Evolutionary conservation across 2,888 invertebrate genomes (phyloP).

Genomic region (Torymus aiolomorphi): DNA sequence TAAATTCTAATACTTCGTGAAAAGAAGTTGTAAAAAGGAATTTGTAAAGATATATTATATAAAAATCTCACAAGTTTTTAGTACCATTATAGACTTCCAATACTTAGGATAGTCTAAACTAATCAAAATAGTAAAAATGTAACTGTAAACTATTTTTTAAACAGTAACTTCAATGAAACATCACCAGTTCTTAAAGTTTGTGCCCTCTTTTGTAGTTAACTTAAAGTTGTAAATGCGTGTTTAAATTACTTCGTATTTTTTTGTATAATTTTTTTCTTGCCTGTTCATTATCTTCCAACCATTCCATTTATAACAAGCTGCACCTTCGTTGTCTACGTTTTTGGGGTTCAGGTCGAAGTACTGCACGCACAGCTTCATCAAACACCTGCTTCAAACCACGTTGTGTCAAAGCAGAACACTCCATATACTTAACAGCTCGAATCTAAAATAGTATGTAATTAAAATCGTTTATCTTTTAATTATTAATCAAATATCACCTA

Average conservation of each 20-base stretch:
- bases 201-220: slow-evolving; percentile 52
- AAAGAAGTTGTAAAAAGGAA: slow-evolving; percentile 41
- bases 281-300: slow-evolving; percentile 34
- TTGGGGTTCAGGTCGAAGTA: slow-evolving; percentile 96
- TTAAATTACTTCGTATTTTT: slow-evolving; percentile 46
- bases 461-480: not conserved
- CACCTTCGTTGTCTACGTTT: slow-evolving; percentile 96
- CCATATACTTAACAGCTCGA: slow-evolving; percentile 98
- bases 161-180: slow-evolving; percentile 54
- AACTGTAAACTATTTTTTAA: slow-evolving; percentile 54
- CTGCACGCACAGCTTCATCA: slow-evolving; percentile 98
- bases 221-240: slow-evolving; percentile 53
- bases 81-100: slow-evolving; percentile 36
- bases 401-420: slow-evolving; percentile 99
- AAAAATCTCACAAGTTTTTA: slow-evolving; percentile 43
- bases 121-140: slow-evolving; percentile 48
- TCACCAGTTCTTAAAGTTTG: slow-evolving; percentile 52
- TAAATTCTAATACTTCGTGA: slow-evolving; percentile 39
- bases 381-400: slow-evolving; percentile 98
- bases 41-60: slow-evolving; percentile 23
- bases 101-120: slow-evolving; percentile 34
- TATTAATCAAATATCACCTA: not conserved
- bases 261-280: slow-evolving; percentile 49
- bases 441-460: slow-evolving; percentile 77
- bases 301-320: slow-evolving; percentile 63